These are phyloP conservation scores for Ploceus nigricollis DNA, from an alignment of 2,113 vertebrate species.

Conservation along the genomic window DNA sequence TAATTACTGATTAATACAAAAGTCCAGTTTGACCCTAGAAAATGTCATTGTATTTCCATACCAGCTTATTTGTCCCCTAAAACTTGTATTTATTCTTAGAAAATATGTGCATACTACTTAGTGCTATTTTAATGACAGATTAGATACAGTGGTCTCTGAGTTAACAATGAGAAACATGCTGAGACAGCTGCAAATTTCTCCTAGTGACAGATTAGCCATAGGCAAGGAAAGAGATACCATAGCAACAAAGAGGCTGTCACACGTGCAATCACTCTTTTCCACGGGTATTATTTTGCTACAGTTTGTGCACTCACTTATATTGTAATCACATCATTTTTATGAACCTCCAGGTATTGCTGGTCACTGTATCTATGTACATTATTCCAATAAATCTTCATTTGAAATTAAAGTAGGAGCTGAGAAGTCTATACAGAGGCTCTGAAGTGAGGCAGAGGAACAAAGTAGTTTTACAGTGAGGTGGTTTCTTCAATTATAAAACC, in stretches of 20 bases:
- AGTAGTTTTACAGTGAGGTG: background rate
- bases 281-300: constrained; percentile 2
- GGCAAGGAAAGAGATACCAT: constrained; percentile 28
- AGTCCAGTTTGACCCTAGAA: background rate
- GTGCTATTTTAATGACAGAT: background rate
- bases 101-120: background rate
- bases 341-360: background rate
- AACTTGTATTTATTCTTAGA: background rate
- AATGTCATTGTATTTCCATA: background rate
- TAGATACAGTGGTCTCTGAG: background rate
- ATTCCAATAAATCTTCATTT: background rate
- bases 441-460: background rate
- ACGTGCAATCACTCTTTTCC: constrained; percentile 25
- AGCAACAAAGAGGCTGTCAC: constrained; percentile 26
- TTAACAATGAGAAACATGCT: constrained; percentile 25
- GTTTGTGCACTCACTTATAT: background rate
- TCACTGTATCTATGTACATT: background rate
- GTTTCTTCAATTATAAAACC: background rate
- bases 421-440: background rate
- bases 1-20: background rate
- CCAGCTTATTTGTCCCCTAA: background rate
- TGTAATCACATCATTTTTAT: background rate
- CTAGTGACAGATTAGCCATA: constrained; percentile 38
- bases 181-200: constrained; percentile 35
- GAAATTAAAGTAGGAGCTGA: background rate